Evolutionary conservation across 2,797 vertebrate species (phyloP).

Genomic region (Pelobates cultripes): DNA sequence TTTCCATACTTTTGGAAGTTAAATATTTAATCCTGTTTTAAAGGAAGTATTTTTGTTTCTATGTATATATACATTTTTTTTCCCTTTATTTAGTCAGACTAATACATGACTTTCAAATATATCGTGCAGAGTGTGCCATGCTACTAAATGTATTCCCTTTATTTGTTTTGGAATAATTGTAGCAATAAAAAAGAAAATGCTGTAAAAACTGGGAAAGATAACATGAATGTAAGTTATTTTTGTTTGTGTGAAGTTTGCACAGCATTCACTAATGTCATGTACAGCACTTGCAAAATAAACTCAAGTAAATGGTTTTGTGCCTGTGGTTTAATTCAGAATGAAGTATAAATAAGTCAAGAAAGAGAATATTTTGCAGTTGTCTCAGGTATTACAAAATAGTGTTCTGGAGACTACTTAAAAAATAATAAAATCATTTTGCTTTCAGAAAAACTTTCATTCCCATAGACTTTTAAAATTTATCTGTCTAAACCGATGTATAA

Average conservation of each 20-base stretch:
- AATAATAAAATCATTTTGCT: too few relatives aligned
- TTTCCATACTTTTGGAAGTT: slow-evolving; percentile 36
- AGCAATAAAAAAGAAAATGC: slow-evolving; percentile 11
- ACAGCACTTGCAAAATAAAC: slow-evolving; percentile 54
- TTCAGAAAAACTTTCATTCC: too few relatives aligned
- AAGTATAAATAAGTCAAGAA: too few relatives aligned
- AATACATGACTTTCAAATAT: slow-evolving; percentile 21
- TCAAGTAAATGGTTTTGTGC: slow-evolving; percentile 6
- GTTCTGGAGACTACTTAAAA: too few relatives aligned
- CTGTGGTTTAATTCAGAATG: background rate
- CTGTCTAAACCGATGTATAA: too few relatives aligned
- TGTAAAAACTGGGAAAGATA: slow-evolving; percentile 30
- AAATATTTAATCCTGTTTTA: slow-evolving; percentile 57
- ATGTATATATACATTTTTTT: background rate
- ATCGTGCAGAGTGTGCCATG: background rate
- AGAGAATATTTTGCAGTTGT: too few relatives aligned
- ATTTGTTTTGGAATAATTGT: slow-evolving; percentile 34
- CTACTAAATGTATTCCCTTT: background rate
- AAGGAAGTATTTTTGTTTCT: slow-evolving; percentile 29
- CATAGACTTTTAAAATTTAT: too few relatives aligned
- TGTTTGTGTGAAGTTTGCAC: slow-evolving; percentile 46
- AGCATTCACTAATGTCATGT: slow-evolving; percentile 33
- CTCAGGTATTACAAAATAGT: too few relatives aligned
- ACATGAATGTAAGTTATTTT: slow-evolving; percentile 48
- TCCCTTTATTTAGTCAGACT: slow-evolving; percentile 24